Evolutionary conservation across 2,888 invertebrate genomes (phyloP), one percentile per base, ranked within the genome.

Genomic region (Ornithoptera alexandrae): DNA sequence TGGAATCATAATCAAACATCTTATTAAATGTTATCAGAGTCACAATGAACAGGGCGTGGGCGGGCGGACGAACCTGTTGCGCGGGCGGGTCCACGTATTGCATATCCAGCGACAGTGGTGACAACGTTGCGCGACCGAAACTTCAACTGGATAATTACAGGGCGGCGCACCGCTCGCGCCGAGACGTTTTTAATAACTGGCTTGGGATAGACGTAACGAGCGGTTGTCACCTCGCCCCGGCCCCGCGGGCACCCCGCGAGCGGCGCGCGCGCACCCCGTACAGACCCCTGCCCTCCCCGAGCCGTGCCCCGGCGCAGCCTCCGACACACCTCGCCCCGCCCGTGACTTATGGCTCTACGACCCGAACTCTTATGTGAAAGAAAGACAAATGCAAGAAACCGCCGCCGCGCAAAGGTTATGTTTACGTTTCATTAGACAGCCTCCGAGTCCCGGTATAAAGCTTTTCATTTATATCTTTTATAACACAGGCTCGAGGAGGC

Each of bases 111-210:
- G 84, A 82, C 80, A 76, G 83, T 82, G 89, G 88, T 89, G 90
- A 91, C 90, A 90, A 87, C 88, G 85, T 81, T 81, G 84, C 81
- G 84, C 84, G 76, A 87, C 84, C 79, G 84, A 87, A 84, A 85
- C 85, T 89, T 83, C 88, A 89, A 90, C 88, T 88, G 86, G 85
- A 89, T 92, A 92, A 93, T 93, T 92, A 92, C 90, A 91, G 92
- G 92, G 92, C 92, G 92, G 92, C 85, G 77, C 92, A 89, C 92
- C 92, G 90, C 84, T 92, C 93, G 86, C 93, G 92, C 85, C 93
- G 92, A 93, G 93, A 93, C 90, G 93, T 93, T 93, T 93, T 93
- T 93, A 93, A 93, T 93, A 93, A 93, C 93, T 93, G 93, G 92
- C 93, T 93, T 92, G 84, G 90, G 82, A 87, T 89, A 88, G 90